phyloP scores from a whole-genome alignment of 2,113 vertebrate species.

The Pipra filicauda region DNA sequence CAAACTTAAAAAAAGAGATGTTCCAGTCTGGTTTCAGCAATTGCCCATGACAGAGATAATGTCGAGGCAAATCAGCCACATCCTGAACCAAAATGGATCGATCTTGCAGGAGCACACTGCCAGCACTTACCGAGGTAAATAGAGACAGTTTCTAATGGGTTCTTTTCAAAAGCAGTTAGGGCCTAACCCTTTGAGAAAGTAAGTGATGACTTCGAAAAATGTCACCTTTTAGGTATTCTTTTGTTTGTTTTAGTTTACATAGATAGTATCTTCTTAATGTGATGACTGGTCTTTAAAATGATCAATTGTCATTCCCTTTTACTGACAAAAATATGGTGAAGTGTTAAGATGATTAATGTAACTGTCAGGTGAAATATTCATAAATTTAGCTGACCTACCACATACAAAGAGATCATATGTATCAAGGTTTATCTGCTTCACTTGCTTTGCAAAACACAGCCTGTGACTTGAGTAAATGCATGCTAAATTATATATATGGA shows the following conservation, averaged over 20 bases:
- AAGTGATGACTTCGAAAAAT: not conserved
- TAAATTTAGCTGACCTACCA: not conserved
- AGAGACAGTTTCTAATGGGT: not conserved
- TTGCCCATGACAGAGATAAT: not conserved
- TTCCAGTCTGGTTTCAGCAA: not conserved
- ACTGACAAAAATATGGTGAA: not conserved
- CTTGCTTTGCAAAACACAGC: not conserved
- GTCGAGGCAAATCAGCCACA: not conserved
- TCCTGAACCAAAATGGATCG: not conserved
- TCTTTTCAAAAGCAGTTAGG: slow-evolving; percentile 1
- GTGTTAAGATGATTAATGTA: not conserved
- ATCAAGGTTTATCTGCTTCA: not conserved
- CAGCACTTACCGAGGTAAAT: not conserved
- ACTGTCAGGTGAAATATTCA: not conserved
- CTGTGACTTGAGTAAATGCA: not conserved
- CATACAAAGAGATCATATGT: not conserved
- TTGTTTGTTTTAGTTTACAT: not conserved
- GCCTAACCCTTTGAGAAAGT: not conserved
- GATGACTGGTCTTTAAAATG: not conserved
- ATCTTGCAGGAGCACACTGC: not conserved
- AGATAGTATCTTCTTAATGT: not conserved
- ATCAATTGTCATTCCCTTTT: not conserved
- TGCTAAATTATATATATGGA: not conserved
- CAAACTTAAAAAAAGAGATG: not conserved
- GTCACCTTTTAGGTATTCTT: not conserved